Base-by-base conservation (phyloP, 2,797 vertebrate species). In the Loris lydekkerianus region DNA sequence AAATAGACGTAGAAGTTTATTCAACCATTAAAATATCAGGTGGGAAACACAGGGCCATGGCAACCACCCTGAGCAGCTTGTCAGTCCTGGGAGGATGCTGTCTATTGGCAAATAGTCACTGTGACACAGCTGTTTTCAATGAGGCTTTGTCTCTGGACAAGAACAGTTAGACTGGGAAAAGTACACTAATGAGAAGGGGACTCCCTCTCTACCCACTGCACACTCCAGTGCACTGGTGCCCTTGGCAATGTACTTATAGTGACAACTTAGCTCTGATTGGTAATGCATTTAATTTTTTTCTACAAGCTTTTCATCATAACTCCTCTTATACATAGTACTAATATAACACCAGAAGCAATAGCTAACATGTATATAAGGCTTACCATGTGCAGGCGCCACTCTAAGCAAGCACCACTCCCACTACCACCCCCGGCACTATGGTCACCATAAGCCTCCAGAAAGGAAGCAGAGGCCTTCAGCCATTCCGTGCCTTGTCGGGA, bases 401-500 rank as follows among this genome's bases (percentile, higher is more conserved):
- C 25, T 9, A 10, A 27, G 17, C 9, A 14, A 27, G 18, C 21
- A 6, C 78, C 7, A 5, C 1, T 1, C 69, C 67, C 7, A 2
- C 43, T 23, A 29, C n/a, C 27, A 7, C 21, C 18, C 25, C 21
- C 8, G 10, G 1, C 6, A 31, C 63, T 1, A 2, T 4, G 0
- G 15, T 3, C 9, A 3, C 13, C 63, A 18, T 49, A 29, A 1
- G 0, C 4, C 13, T 31, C 7, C 69, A 81, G 46, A 58, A 0
- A 31, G 7, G 46, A 21, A 29, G 65, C 2, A 2, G 34, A 63
- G 18, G 25, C 27, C 25, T 11, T 2, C 6, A 40, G 7, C 9
- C 3, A 0, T 13, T 15, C 25, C 2, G 0, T 1, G 21, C 11
- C 29, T 18, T 34, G 34, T 7, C 3, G 0, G 0, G 1, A 14